These are phyloP conservation scores for Mystacornis crossleyi DNA, from an alignment of 2,113 vertebrate species.

Conservation along the genomic window DNA sequence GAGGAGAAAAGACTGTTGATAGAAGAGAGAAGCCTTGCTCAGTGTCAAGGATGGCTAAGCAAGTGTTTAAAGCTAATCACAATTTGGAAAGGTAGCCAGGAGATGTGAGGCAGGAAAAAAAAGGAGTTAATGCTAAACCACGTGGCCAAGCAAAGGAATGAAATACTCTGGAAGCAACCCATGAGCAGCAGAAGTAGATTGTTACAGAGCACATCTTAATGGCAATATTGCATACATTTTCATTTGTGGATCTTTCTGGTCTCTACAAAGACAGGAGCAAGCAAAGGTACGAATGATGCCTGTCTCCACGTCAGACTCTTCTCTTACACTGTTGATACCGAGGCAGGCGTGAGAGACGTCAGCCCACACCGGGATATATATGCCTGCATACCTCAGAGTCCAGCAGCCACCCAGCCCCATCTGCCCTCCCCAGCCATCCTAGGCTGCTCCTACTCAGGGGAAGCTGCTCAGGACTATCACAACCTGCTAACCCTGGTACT, in stretches of 20 bases:
- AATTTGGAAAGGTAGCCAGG: background rate
- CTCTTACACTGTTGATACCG: accelerated
- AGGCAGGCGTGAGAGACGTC: background rate
- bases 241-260: background rate
- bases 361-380: accelerated
- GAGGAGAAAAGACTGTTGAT: background rate
- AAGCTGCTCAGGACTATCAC: background rate
- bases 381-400: background rate
- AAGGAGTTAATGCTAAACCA: background rate
- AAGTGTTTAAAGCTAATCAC: background rate
- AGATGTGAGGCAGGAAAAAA: background rate
- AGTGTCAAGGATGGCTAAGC: background rate
- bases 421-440: background rate
- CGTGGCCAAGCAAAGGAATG: background rate
- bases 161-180: background rate
- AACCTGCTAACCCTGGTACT: accelerated
- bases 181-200: background rate
- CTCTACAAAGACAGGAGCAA: background rate
- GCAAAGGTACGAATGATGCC: accelerated
- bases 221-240: background rate
- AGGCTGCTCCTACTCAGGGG: background rate
- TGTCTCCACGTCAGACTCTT: background rate
- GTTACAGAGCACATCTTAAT: background rate
- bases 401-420: background rate
- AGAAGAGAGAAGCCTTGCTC: background rate